Evolutionary conservation across 1,140 invertebrate species (phyloP).

Genomic region (Thaumatotibia leucotreta): DNA sequence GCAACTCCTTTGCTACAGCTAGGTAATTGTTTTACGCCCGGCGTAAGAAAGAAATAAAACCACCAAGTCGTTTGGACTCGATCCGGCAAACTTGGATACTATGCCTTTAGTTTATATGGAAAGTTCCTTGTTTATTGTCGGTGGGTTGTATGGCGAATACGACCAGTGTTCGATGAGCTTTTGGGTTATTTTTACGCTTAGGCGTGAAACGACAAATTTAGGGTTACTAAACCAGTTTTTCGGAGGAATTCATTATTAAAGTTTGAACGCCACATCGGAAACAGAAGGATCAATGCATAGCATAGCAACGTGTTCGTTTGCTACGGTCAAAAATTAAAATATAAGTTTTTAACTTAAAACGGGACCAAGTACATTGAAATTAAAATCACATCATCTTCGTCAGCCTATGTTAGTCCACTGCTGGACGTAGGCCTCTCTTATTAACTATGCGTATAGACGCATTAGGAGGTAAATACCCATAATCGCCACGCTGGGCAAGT

Average conservation of each 20-base stretch:
- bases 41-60: background rate
- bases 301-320: too few species aligned
- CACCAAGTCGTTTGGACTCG: background rate
- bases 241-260: background rate
- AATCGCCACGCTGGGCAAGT: too few species aligned
- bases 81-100: background rate
- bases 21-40: background rate
- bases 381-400: too few species aligned
- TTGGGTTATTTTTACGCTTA: background rate
- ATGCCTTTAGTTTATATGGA: background rate
- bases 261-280: too few species aligned
- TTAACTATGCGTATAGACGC: too few species aligned
- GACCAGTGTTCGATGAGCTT: background rate
- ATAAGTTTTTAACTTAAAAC: too few species aligned
- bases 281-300: too few species aligned
- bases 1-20: background rate
- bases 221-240: background rate
- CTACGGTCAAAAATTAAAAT: too few species aligned
- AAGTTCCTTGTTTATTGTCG: background rate
- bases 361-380: too few species aligned
- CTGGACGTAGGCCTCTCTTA: too few species aligned
- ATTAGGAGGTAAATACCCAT: too few species aligned
- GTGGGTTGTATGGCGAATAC: background rate
- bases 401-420: too few species aligned
- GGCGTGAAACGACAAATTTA: background rate